Evolutionary conservation across 2,797 vertebrate genomes (phyloP).

Genomic region (Chrysolophus pictus): DNA sequence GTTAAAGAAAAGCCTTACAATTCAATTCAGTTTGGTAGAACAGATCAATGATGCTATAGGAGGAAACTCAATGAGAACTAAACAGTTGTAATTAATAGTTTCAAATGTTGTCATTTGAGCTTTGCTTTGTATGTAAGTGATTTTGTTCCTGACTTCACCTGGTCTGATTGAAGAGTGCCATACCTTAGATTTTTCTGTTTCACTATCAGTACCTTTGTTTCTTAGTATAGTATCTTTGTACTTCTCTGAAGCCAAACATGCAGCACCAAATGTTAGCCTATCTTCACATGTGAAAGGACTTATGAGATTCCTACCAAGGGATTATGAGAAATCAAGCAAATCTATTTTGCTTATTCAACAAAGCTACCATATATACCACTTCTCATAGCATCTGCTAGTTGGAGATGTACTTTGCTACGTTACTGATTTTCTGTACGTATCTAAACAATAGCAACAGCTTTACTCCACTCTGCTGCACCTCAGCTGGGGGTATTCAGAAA

Average conservation of each 20-base stretch:
- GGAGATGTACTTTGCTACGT: not conserved
- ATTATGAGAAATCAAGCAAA: not conserved
- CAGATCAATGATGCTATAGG: not conserved
- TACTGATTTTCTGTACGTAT: not conserved
- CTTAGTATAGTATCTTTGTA: not conserved
- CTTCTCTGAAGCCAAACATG: not conserved
- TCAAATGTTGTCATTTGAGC: not conserved
- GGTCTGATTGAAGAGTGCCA: not conserved
- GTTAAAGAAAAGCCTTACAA: not conserved
- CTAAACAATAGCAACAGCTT: not conserved
- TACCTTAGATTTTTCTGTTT: not conserved
- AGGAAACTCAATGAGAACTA: not conserved
- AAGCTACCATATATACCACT: not conserved
- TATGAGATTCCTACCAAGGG: not conserved
- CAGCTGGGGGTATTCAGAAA: not conserved
- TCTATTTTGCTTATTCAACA: not conserved
- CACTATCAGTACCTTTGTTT: not conserved
- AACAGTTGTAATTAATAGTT: not conserved
- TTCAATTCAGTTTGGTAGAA: not conserved
- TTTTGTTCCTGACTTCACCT: not conserved
- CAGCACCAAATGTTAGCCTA: not conserved
- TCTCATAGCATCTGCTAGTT: not conserved
- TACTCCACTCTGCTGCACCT: not conserved
- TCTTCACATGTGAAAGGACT: not conserved
- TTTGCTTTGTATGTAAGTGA: not conserved